Evolutionary conservation across 2,113 vertebrate genomes (phyloP), one percentile per base, ranked within the genome.

Genomic region (Cyanocitta stelleri): DNA sequence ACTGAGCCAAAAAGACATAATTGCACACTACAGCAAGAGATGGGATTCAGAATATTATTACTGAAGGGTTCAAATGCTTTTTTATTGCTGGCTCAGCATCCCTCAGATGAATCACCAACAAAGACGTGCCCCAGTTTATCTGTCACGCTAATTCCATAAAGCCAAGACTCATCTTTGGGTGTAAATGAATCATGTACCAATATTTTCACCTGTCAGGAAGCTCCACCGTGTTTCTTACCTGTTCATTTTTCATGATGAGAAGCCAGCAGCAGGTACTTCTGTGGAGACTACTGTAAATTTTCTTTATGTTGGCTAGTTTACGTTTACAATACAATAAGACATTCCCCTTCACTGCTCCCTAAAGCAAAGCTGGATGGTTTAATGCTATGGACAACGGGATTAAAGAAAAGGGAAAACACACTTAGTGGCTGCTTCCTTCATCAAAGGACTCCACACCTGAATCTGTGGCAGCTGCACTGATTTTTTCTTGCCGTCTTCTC

Each of bases 371-470:
- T 90, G 58, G 55, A 74, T 96, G 91, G 93, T 95, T 85, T 74
- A 95, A 96, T 90, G 89, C 89, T 96, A 96, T 66, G 78, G 78
- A 66, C 49, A 84, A 67, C 10, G n/a, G 67, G 68, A 71, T 59
- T 81, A 84, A 78, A 64, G 83, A 93, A 87, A 94, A 83, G 51
- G 82, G 37, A 17, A 39, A 83, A 94, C 46, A 91, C 78, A 43
- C 93, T 98, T 98, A 99, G 98, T 99, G 99, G 93, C 97, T 96
- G 97, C 98, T 98, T 95, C 98, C 98, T 98, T 99, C 99, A 26
- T 99, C 99, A 79, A 99, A 99, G 72, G 99, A 99, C 95, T 99
- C 99, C 96, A 99, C 99, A 77, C 99, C 99, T 4, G 99, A 99
- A 80, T 99, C 99, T 15, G 98, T 98, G 87, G 98, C 98, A n/a